phyloP scores from a whole-genome alignment of 2,797 vertebrate genomes.

The Coccyzus lansbergi region DNA sequence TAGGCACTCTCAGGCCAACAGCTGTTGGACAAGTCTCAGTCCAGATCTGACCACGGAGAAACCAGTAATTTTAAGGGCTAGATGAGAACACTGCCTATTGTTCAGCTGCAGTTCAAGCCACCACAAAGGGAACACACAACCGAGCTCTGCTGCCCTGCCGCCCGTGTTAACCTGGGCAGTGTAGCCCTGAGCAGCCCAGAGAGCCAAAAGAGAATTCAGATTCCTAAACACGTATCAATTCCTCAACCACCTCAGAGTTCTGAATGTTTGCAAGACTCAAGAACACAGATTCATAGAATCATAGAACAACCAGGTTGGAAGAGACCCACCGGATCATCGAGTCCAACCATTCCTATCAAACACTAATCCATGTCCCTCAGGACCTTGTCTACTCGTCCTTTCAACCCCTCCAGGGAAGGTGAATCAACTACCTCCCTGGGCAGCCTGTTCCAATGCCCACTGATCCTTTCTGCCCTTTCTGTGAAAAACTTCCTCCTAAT shows the following conservation, averaged over 20 bases:
- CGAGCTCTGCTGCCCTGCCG: neutral
- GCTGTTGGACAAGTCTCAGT: neutral
- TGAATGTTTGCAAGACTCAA: neutral
- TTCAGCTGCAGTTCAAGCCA: neutral
- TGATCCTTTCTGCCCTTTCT: too few relatives aligned
- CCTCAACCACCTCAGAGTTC: neutral
- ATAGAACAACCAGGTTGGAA: too few relatives aligned
- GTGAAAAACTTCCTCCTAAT: too few relatives aligned
- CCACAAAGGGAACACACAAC: neutral
- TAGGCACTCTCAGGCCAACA: neutral
- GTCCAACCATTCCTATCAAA: too few relatives aligned
- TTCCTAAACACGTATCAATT: neutral
- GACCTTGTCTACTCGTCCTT: too few relatives aligned
- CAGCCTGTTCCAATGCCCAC: too few relatives aligned
- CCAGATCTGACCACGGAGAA: neutral
- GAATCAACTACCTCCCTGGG: too few relatives aligned
- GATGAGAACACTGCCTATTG: neutral
- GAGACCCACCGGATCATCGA: too few relatives aligned
- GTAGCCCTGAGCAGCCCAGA: neutral
- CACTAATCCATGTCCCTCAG: too few relatives aligned
- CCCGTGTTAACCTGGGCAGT: accelerated
- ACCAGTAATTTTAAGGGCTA: neutral
- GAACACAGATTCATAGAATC: too few relatives aligned
- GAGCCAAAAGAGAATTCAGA: neutral
- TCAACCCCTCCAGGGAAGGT: too few relatives aligned